Base-by-base conservation (phyloP, 2,797 vertebrate species). In the Siniperca scherzeri region DNA sequence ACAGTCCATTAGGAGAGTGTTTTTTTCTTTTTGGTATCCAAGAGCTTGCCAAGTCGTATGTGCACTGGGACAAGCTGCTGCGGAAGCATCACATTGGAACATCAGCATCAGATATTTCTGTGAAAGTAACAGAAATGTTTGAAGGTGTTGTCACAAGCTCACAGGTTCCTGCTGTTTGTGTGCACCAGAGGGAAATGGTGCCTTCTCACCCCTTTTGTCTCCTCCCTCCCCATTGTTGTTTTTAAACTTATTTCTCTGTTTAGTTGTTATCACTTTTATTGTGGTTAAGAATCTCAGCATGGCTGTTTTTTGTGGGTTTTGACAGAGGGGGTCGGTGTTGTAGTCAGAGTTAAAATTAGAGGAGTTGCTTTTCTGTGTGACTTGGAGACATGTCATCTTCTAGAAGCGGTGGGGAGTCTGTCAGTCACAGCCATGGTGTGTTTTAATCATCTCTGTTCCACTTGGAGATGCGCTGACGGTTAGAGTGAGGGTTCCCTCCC, bases 361-460 rank as follows among this genome's bases (percentile, higher is more conserved):
- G 92, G 89, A 95, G 92, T 90, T 90, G 90, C 93, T 92, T 94
- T 90, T 91, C 83, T 85, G 77, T 87, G 91, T 85, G 93, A 95
- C 93, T 94, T 87, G 84, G 92, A 94, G 93, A 95, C 92, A 91
- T 90, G 93, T 94, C 89, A 95, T 95, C 92, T 94, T 91, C 89
- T 88, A 69, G 88, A 94, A 92, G 94, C 94, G 50, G 88, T 89
- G 91, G 92, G 93, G 94, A 94, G 93, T 95, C 94, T 94, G 93
- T 95, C 95, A 95, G 91, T 96, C 94, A 96, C 86, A 90, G 92
- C 89, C 93, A 90, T 91, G 90, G 93, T 93, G 93, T 90, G 94
- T 96, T 96, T 96, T 96, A 95, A 96, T 96, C 95, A 95, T 94
- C 91, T 89, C 87, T 88, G 95, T 96, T 95, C 95, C 95, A 95